Evolutionary conservation across 2,113 vertebrate genomes (phyloP).

Genomic region (Chamaea fasciata): DNA sequence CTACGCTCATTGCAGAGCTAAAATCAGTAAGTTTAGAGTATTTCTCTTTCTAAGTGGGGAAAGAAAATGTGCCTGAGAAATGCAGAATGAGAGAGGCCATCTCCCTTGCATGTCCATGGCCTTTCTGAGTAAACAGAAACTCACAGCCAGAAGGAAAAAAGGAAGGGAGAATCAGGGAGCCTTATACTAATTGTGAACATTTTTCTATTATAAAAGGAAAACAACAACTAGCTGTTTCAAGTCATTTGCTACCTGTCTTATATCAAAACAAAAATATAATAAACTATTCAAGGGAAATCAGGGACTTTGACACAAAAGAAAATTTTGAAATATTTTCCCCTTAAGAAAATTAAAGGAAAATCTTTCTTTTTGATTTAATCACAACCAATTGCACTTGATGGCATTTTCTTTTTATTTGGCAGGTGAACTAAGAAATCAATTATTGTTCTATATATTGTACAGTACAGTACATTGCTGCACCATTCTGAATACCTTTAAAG

Average conservation of each 20-base stretch:
- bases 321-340: not conserved
- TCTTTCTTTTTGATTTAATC: not conserved
- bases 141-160: not conserved
- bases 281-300: not conserved
- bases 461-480: not conserved
- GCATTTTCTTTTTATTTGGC: not conserved
- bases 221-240: not conserved
- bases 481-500: not conserved
- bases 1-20: not conserved
- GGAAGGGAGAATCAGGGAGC: not conserved
- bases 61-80: not conserved
- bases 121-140: not conserved
- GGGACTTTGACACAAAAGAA: not conserved
- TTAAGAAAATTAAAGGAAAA: not conserved
- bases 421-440: not conserved
- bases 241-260: not conserved
- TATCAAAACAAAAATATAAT: not conserved
- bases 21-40: not conserved
- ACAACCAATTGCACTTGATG: not conserved
- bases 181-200: not conserved
- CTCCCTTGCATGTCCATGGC: not conserved
- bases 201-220: not conserved
- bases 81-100: not conserved
- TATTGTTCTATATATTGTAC: not conserved
- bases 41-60: not conserved